Evolutionary conservation across 92 coral and sea anemone genomes (phyloP), one percentile per base, ranked within the genome.

Genomic region (Parazoanthus darwini): DNA sequence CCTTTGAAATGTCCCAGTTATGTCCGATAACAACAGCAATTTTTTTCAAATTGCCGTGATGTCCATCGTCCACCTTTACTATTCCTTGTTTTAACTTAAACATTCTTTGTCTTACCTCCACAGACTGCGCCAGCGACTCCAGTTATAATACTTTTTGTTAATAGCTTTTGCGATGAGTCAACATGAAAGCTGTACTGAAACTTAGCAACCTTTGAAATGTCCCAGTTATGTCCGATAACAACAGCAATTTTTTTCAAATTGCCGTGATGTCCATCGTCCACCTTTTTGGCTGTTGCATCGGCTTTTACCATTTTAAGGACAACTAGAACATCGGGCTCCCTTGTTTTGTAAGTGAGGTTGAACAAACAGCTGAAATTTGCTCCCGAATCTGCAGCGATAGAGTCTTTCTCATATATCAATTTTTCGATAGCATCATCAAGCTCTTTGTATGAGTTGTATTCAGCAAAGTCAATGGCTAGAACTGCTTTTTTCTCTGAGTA

Each of bases 11-110:
- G 33, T 72, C 39, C 77, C 36, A 72, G 5, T 72, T 29, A 25
- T 72, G 38, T 29, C 77, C 77, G 22, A 72, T 26, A 22, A 72
- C 77, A 29, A 72, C 42, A 72, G 77, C 77, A 72, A 72, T 72
- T 72, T 72, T 72, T 36, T 8, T 6, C 42, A 72, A 5, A 26
- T 72, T 72, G 77, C 70, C 25, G n/a, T 63, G 70, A 26, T 63
- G 26, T 63, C 70, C 70, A 63, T 63, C 8, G 70, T 23, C 9
- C 8, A 18, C 26, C 70, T 63, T 63, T 22, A 0, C 25, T 63
- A 63, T 20, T 63, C 70, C 22, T 20, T 63, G 8, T 18, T 22
- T 1, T 18, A 63, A 20, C 15, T 63, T 20, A 63, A 25, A 63
- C 70, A 63, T 6, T 22, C 2, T 63, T 22, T 63, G 70, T 63